These are phyloP conservation scores for Boulengeromyrus knoepffleri DNA, from an alignment of 2,113 vertebrate genomes.

Conservation along the genomic window DNA sequence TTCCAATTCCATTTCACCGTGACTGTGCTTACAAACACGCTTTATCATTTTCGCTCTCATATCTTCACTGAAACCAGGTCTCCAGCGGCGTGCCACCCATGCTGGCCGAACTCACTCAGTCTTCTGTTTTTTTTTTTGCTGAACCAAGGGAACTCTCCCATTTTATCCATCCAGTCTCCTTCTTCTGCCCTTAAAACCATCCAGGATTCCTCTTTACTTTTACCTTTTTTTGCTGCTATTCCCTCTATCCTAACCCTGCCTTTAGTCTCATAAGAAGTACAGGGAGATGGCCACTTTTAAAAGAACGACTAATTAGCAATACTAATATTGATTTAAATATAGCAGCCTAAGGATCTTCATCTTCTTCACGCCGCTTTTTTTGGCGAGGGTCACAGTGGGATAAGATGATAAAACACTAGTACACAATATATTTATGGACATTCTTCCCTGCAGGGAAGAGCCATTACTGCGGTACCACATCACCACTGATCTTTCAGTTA, in stretches of 20 bases:
- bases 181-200: not conserved
- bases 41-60: no score
- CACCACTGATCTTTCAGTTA: not conserved
- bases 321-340: not conserved
- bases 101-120: not conserved
- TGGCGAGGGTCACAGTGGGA: not conserved
- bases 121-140: not conserved
- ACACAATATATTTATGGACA: constrained; percentile 3
- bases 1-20: not conserved
- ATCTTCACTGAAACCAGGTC: not conserved
- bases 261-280: not conserved
- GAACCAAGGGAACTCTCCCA: not conserved
- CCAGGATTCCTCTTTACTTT: not conserved
- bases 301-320: not conserved
- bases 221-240: not conserved
- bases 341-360: not conserved
- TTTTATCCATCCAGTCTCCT: not conserved
- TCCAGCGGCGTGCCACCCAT: not conserved
- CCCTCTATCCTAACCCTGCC: not conserved
- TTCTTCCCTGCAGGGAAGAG: not conserved
- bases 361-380: not conserved
- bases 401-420: not conserved
- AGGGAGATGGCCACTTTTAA: not conserved
- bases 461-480: not conserved
- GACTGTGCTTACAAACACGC: not conserved